A percentile compares a stretch with the other conserved stretches of the same genome.
These are phyloP conservation scores for Ruditapes philippinarum DNA, from an alignment of 1,140 invertebrate species.

Conservation along the genomic window DNA sequence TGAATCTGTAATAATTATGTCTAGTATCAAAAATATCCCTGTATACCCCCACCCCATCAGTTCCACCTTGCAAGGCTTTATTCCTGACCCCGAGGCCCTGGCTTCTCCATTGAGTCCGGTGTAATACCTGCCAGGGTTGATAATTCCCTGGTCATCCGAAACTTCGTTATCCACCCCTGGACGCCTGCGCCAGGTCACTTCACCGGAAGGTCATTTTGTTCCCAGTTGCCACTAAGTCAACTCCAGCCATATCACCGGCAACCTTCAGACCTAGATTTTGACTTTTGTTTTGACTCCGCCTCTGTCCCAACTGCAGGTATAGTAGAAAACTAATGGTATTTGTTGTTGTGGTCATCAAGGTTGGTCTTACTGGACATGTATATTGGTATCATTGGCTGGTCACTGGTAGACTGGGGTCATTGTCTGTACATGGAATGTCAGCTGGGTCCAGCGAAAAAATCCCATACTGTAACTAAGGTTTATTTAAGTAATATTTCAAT, in stretches of 20 bases:
- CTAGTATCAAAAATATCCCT: background rate
- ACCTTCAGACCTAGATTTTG: no score
- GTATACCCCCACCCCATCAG: background rate
- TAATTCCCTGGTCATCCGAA: background rate
- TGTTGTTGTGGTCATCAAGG: no score
- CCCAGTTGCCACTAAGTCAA: background rate
- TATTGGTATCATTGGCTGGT: background rate
- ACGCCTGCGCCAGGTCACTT: background rate
- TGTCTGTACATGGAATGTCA: background rate
- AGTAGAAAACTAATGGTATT: background rate
- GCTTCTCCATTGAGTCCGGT: background rate
- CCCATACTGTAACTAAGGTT: no score
- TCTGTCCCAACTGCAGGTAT: background rate
- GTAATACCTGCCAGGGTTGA: background rate
- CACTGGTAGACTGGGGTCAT: background rate
- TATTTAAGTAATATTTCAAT: no score
- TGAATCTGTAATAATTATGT: background rate
- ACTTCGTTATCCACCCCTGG: background rate
- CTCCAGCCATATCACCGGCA: background rate
- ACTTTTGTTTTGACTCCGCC: background rate
- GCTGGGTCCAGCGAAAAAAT: background rate
- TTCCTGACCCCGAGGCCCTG: background rate
- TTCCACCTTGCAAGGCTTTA: conserved; percentile 4
- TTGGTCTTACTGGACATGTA: background rate
- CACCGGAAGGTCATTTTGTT: background rate